Evolutionary conservation across 2,888 invertebrate genomes (phyloP).

Genomic region (Andrena praecox): DNA sequence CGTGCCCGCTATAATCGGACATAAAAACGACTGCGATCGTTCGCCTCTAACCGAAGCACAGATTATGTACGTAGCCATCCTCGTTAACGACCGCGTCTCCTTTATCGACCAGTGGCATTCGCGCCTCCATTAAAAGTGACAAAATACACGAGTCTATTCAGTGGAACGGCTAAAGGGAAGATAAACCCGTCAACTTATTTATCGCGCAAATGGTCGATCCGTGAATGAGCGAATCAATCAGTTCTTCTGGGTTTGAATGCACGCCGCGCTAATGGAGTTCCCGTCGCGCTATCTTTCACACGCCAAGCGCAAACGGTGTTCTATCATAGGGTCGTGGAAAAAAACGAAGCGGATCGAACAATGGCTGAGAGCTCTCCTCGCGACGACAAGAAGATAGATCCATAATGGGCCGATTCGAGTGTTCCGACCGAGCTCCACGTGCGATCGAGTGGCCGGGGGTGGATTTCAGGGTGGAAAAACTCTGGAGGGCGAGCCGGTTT

Average conservation of each 20-base stretch:
- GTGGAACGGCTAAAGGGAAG: no score
- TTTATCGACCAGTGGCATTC: background rate
- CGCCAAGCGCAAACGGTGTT: conserved; percentile 38
- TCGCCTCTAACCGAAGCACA: no score
- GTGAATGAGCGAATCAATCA: conserved; percentile 8
- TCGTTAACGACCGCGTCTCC: no score
- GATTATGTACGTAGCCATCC: no score
- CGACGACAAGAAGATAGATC: conserved; percentile 53
- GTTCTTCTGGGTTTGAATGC: background rate
- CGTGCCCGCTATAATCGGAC: background rate
- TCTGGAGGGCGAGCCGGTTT: conserved; percentile 15
- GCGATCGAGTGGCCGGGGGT: background rate
- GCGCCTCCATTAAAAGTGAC: no score
- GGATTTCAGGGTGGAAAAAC: conserved; percentile 28
- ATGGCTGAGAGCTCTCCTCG: conserved; percentile 29
- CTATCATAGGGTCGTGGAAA: background rate
- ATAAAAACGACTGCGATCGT: no score
- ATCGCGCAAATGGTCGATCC: background rate
- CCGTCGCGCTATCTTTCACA: conserved; percentile 28
- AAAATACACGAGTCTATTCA: no score
- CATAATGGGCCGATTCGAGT: conserved; percentile 61
- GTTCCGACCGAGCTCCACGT: conserved; percentile 13
- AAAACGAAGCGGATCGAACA: conserved; percentile 28
- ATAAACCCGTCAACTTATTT: no score
- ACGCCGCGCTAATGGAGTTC: conserved; percentile 17